Evolutionary conservation across 2,797 vertebrate genomes (phyloP).

Genomic region (Notolabrus celidotus): DNA sequence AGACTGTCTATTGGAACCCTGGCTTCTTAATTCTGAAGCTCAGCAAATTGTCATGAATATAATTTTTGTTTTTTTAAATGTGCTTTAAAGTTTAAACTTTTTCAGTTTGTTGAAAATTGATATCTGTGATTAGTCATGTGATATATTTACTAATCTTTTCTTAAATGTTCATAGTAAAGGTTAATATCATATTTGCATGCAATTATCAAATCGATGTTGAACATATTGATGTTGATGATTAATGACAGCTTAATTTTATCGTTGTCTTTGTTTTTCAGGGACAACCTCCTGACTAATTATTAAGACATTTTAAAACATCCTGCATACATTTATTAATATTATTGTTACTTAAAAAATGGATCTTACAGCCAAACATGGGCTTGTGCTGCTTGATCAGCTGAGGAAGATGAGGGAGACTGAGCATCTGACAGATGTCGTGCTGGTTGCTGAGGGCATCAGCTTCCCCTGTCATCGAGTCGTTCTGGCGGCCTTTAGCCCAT

Average conservation of each 20-base stretch:
- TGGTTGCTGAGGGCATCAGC: slow-evolving; percentile 91
- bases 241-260: not conserved
- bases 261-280: slow-evolving; percentile 56
- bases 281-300: slow-evolving; percentile 11
- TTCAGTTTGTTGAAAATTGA: too few species aligned
- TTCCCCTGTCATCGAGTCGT: slow-evolving; percentile 96
- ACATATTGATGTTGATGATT: too few species aligned
- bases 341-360: slow-evolving; percentile 76
- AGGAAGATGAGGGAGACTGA: slow-evolving; percentile 90
- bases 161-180: too few species aligned
- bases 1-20: too few species aligned
- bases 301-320: not conserved
- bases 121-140: too few species aligned
- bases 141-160: too few species aligned
- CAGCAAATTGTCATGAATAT: too few species aligned
- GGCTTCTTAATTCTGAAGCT: too few species aligned
- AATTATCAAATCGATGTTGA: not conserved
- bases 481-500: slow-evolving; percentile 96
- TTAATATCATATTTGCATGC: not conserved
- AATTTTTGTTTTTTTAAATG: too few species aligned
- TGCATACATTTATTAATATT: too few species aligned
- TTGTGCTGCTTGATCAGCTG: slow-evolving; percentile 89
- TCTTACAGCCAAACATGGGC: slow-evolving; percentile 85
- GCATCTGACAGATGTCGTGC: slow-evolving; percentile 92
- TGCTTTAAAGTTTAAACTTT: too few species aligned